Evolutionary conservation across 2,888 invertebrate genomes (phyloP), one percentile per base, ranked within the genome.

Genomic region (Mythimna ferrago): DNA sequence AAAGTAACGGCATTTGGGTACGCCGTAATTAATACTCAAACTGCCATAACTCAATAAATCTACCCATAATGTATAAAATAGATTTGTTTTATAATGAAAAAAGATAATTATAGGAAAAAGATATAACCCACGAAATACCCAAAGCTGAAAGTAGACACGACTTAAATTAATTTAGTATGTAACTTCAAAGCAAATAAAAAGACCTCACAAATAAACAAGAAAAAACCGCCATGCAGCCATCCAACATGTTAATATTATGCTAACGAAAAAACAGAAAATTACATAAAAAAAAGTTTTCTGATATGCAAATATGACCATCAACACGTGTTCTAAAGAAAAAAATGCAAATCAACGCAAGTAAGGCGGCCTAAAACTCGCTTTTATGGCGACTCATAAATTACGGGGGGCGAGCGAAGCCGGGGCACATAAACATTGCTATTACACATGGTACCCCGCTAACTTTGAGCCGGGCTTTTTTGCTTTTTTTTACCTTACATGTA

Each of bases 281-380:
- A 80, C 58, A 75, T 64, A 57, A 66, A 81, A 83, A 44, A 74
- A 80, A 82, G 73, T 85, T 82, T 85, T 80, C 85, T 86, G 80
- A 88, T 81, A 89, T 89, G 86, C 84, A 86, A 89, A 89, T 88
- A 77, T 66, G 70, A 81, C 85, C 86, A 88, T 88, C 89, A 89
- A 91, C 90, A 89, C 89, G 86, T 91, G 90, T 89, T 86, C 85
- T 77, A 85, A 86, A 76, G 84, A 88, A 89, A 90, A 88, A 91
- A 88, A 92, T 92, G 92, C 89, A 90, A 92, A 92, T 92, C 89
- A 89, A 85, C 80, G 83, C 81, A 78, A 84, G 81, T 78, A 81
- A 80, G 71, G 80, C 71, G 79, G 76, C 81, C 82, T 83, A 83
- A 82, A 85, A 82, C 82, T 83, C 83, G 82, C 73, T 88, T 89